Conservation (phyloP, 92 coral and sea anemone species). For the Zoanthus gigantus region DNA sequence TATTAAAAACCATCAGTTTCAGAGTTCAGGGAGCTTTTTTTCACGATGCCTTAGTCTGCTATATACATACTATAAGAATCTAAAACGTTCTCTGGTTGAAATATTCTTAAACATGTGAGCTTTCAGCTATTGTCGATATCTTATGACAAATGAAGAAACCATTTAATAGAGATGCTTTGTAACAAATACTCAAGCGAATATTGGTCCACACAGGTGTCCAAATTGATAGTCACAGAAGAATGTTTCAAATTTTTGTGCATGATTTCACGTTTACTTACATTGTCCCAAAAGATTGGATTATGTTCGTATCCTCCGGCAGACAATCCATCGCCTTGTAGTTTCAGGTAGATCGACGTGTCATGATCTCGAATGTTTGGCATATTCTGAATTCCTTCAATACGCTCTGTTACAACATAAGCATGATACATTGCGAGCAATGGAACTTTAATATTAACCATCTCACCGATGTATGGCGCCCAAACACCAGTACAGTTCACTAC, state of each 20-base stretch:
- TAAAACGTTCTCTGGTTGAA: too few species aligned
- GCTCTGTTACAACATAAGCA: conserved; percentile 94
- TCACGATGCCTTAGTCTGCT: too few species aligned
- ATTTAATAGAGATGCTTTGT: too few species aligned
- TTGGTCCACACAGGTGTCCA: too few species aligned
- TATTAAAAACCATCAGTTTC: too few species aligned
- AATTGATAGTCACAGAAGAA: background rate
- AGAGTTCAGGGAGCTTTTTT: too few species aligned
- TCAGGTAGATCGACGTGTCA: conserved; percentile 94
- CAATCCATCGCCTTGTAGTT: conserved; percentile 97
- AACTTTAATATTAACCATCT: conserved; percentile 84
- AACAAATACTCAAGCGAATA: too few species aligned
- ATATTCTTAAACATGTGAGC: too few species aligned
- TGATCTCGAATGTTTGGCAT: conserved; percentile 98
- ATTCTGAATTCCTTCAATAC: conserved; percentile 95
- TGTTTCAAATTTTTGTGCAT: background rate
- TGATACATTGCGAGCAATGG: conserved; percentile 96
- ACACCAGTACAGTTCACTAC: conserved; percentile 94
- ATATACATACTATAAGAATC: too few species aligned
- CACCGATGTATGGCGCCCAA: conserved; percentile 97
- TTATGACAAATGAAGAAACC: too few species aligned
- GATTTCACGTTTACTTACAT: conserved; percentile 60
- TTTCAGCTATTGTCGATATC: too few species aligned
- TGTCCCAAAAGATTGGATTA: conserved; percentile 96
- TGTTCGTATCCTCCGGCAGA: conserved; percentile 96